phyloP scores from a whole-genome alignment of 2,797 vertebrate genomes.

The Enteromius treurensis region DNA sequence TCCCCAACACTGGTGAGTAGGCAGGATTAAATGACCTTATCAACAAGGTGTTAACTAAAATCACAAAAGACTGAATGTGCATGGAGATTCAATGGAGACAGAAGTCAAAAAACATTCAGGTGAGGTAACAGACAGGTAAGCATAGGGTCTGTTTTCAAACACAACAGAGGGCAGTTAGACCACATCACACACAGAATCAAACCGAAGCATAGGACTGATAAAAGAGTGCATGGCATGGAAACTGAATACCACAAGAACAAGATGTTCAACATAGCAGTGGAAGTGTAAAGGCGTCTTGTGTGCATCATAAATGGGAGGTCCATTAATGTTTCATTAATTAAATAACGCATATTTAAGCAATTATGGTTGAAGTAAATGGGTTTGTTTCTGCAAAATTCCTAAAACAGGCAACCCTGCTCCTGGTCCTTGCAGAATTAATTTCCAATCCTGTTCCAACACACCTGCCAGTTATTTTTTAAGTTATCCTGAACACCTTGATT shows the following conservation, averaged over 20 bases:
- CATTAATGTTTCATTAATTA: neutral
- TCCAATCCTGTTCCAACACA: neutral
- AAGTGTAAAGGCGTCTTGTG: neutral
- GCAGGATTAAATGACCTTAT: neutral
- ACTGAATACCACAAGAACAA: neutral
- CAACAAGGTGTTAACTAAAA: neutral
- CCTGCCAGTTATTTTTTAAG: neutral
- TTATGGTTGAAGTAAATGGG: neutral
- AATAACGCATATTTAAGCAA: neutral
- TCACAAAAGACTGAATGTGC: neutral
- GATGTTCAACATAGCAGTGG: neutral
- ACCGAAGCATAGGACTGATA: constrained; percentile 2
- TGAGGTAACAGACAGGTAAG: neutral
- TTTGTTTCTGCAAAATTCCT: neutral
- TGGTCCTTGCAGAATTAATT: neutral
- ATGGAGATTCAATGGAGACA: neutral
- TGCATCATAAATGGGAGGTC: neutral
- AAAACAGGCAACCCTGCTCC: neutral
- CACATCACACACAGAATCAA: neutral
- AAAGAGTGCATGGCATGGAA: neutral
- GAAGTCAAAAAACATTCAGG: neutral
- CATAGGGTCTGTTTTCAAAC: neutral
- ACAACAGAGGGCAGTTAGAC: neutral
- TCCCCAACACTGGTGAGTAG: neutral
- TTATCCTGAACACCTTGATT: neutral